Conservation (phyloP, 1,140 invertebrate genomes). For the Mercenaria mercenaria region DNA sequence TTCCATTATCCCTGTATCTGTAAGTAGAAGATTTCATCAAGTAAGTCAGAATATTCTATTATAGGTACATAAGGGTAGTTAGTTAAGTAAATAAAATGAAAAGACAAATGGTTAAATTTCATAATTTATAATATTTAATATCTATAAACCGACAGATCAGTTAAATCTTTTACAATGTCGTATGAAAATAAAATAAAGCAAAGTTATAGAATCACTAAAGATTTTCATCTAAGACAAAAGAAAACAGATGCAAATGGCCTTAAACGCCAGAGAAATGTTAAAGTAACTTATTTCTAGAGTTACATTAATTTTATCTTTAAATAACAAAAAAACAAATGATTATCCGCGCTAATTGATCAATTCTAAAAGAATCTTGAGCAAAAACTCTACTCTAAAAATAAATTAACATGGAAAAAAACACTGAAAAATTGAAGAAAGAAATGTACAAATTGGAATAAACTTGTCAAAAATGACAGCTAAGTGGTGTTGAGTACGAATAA, state of each 20-base stretch:
- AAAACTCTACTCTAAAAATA: constrained; percentile 62
- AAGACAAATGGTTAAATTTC: not conserved
- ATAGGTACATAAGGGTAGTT: too few relatives aligned
- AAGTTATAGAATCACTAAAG: not conserved
- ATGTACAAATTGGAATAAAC: constrained; percentile 59
- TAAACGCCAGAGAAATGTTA: too few relatives aligned
- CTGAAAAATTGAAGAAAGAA: constrained; percentile 35
- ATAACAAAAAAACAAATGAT: not conserved
- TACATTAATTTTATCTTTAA: not conserved
- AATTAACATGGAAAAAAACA: constrained; percentile 64
- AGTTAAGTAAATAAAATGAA: not conserved
- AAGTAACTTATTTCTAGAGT: not conserved
- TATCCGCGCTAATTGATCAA: constrained; percentile 10
- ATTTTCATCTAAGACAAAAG: not conserved
- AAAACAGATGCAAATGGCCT: not conserved
- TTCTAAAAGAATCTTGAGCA: constrained; percentile 59
- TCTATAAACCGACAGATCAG: constrained; percentile 15
- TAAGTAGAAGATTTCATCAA: too few relatives aligned
- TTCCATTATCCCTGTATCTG: too few relatives aligned
- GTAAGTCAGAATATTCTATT: too few relatives aligned
- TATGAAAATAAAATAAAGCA: not conserved
- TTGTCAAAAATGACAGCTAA: constrained; percentile 61
- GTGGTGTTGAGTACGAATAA: constrained; percentile 52
- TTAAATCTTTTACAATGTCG: not conserved
- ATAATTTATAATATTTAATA: constrained; percentile 29